Evolutionary conservation across 1,140 invertebrate genomes (phyloP), one percentile per base, ranked within the genome.

Genomic region (Chionoecetes opilio): DNA sequence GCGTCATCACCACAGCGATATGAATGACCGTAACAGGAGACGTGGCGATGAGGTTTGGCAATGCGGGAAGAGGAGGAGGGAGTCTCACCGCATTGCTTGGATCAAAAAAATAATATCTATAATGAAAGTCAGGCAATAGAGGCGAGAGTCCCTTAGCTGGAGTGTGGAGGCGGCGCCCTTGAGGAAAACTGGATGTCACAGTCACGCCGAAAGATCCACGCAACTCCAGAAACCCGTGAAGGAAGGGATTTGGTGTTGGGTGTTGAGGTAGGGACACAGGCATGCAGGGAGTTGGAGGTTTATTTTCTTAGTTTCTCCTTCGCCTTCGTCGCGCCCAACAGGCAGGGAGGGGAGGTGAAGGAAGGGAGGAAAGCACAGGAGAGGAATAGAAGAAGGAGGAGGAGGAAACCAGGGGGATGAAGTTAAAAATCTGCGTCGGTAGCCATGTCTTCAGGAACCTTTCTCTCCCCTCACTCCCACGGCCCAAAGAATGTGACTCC

Each of bases 21-120:
- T 75, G 63, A 75, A 75, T 75, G 63, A 75, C 85, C 32, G 85
- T 34, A 87, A 87, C 37, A 35, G 26, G 14, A 87, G 31, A 34
- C 14, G 85, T 8, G 21, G 8, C 3, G 17, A 14, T n/a, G 17
- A 86, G 14, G 41, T 46, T 14, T 46, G 41, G 41, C 14, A 46
- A 46, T 46, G 41, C 41, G 41, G 41, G 8, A 32, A 32, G 84
- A 34, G n/a, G 37, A 38, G n/a, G 63, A 75, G 1, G 63, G 21
- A 75, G 46, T 14, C 46, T 53, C 9, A 53, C 46, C 46, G 21
- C 29, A 32, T 3, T 85, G 26, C n/a, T n/a, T n/a, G n/a, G n/a
- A n/a, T n/a, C n/a, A 85, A 85, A 29, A 87, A 35, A 87, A 38
- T 17, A 87, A 35, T 5, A 34, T 3, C 5, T 32, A 32, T 87